Percentiles rank a stretch among this genome's conserved stretches.
Conservation (phyloP, 2,113 vertebrate species). For the Ellobius talpinus region DNA sequence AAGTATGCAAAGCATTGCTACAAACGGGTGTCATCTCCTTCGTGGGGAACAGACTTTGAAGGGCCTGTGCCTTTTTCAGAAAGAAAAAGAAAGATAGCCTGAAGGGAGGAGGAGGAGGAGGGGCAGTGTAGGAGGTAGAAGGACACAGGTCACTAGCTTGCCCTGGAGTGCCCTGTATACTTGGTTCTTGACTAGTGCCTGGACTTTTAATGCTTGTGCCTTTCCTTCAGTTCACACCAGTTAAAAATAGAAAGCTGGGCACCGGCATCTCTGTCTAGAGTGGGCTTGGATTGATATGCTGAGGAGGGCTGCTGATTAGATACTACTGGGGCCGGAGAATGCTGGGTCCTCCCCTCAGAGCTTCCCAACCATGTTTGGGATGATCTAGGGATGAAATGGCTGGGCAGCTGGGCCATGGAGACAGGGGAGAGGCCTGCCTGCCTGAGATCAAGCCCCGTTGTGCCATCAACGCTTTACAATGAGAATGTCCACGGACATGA, state of each 20-base stretch:
- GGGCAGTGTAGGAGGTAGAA: conserved; percentile 56
- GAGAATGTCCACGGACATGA: neutral
- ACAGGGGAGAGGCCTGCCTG: neutral
- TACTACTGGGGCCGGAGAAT: conserved; percentile 50
- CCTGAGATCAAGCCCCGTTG: neutral
- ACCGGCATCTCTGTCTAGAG: conserved; percentile 82
- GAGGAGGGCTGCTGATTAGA: conserved; percentile 81
- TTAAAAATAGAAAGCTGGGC: conserved; percentile 88
- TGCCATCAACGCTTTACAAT: neutral
- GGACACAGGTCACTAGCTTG: conserved; percentile 69
- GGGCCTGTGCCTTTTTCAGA: neutral
- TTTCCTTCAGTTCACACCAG: conserved; percentile 74
- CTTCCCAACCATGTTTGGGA: conserved; percentile 74
- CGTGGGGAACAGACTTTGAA: neutral
- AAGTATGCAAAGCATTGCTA: neutral
- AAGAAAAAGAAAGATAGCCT: neutral
- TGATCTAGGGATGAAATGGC: neutral
- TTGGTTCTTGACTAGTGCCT: conserved; percentile 64
- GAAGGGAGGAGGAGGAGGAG: neutral
- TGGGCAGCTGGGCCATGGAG: neutral
- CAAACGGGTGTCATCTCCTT: neutral
- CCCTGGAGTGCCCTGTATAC: conserved; percentile 72
- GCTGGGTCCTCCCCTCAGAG: conserved; percentile 57
- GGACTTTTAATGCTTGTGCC: conserved; percentile 70
- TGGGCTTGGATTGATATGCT: conserved; percentile 85